Base-by-base conservation (phyloP, 2,888 invertebrate genomes). In the Cacoxenus indagator region DNA sequence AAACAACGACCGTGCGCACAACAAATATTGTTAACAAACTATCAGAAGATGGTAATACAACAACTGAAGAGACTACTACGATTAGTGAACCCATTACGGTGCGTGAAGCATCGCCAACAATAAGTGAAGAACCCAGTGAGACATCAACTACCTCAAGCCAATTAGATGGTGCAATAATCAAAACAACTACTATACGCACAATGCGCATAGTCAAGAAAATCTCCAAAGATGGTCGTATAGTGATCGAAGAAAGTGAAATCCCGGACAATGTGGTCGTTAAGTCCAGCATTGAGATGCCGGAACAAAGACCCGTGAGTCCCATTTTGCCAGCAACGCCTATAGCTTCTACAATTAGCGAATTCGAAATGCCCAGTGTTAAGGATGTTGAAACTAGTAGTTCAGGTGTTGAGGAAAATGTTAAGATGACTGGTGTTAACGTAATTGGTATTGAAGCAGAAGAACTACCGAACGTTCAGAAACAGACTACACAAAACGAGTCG, bases 181-280 rank as follows among this genome's bases (percentile, higher is more conserved):
- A 85, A 67, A 87, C 86, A 64, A 87, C 87, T 26, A 87, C 86
- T n/a, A 85, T 84, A 73, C 86, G 84, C 46, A 87, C 85, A 19
- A 86, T 87, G 80, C 79, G 78, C 26, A 85, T 84, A 62, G 83
- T 82, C 4, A 87, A 83, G 74, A 84, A 82, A 55, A 76, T 85
- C 17, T 79, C 81, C 62, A 81, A 83, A 65, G 85, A 87, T 73
- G 87, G 85, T 71, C 79, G 81, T 14, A 79, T 84, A 73, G 68
- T 85, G 65, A 46, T 85, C 55, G 83, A 82, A 67, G 84, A 86
- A 70, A 77, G 71, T 46, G 84, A 82, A 65, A 65, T 76, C 14
- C 85, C 86, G 2, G 79, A 78, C 64, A 81, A 85, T 76, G 84
- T 84, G 55, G 70, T 78, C 70, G 84, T 85, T 2, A 82, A 77